Base-by-base conservation (phyloP, 2,888 invertebrate genomes). In the Fabriciana adippe region DNA sequence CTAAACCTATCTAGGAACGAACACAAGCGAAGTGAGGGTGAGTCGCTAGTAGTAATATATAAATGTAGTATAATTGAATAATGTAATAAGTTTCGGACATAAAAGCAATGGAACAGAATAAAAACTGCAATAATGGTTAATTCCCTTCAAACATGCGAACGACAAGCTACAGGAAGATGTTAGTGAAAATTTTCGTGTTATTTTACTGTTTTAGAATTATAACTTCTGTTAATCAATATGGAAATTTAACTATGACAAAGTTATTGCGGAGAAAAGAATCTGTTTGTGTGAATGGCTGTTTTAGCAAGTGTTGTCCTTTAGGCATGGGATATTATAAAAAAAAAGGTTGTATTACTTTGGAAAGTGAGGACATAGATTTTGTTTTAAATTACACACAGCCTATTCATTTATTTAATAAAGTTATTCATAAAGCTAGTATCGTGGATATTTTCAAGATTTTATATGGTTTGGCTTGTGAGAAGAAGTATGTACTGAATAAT, bases 221-320 rank as follows among this genome's bases (percentile, higher is more conserved):
- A 8, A 15, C 18, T 47, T 13, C 53, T 5, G 21, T 59, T 14
- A 41, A 53, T 14, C 6, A 51, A 41, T 3, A 45, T 6, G 16
- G 1, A 14, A 60, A 68, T 41, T 15, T 53, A 21, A 54, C 41
- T 3, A 3, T 63, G 67, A 66, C 55, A 15, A 73, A 74, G 66
- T 72, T 74, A 71, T 72, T 68, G 57, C 55, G 72, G 63, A 66
- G 66, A 67, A 65, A 66, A 67, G 48, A 55, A 31, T 70, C 53
- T 26, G 55, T 65, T 15, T 75, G 69, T 72, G 2, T n/a, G 14
- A 56, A 59, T n/a, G 69, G 54, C 18, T 86, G 82, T 74, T 55
- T 86, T 0, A 78, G 78, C 18, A 86, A 86, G 69, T 87, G 87
- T 69, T 86, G 86, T 50, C 80, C 82, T 0, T 53, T 74, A n/a